Evolutionary conservation across 1,140 invertebrate species (phyloP), one percentile per base, ranked within the genome.

Genomic region (Leguminivora glycinivorella): DNA sequence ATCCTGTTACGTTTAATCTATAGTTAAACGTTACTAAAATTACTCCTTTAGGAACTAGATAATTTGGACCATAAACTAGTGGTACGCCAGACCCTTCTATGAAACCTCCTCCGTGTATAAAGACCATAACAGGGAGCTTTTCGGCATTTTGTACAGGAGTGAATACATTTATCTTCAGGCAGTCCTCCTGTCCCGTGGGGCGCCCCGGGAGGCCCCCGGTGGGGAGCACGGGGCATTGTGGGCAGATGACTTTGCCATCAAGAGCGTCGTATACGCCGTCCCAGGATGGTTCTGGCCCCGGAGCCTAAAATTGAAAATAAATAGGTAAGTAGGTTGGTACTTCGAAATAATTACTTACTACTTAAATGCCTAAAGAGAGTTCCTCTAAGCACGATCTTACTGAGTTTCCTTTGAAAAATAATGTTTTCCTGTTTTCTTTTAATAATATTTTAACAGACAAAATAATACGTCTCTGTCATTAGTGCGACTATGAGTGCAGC

Each of bases 1-100:
- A 92, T 12, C 92, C 92, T 66, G 93, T 87, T 26, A 93, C 88
- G 26, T 96, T 96, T 9, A 97, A 87, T 72, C 96, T 93, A 83
- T 97, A 97, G 79, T 97, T 96, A 52, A 96, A 90, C 2, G 95
- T 95, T 1, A 97, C 95, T 1, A 97, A 89, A 22, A 96, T 93
- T 5, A 96, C 87, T 60, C 93, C 93, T 77, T 95, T 93, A 9
- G 91, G 83, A 60, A 95, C 90, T 9, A 95, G 83, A 76, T 93
- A 92, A 58, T 92, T 85, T 0, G 94, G 93, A 14, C 93, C 92
- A 67, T 94, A 93, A 2, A 94, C 82, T 34, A 83, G 68, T 24
- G 77, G 72, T 19, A 75, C 74, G 0, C 84, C 83, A 6, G 83
- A 83, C 4, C 93, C 93, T n/a, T 85, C 90, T 91, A 80, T 92